Percentiles rank a stretch among this genome's conserved stretches.
Conservation (phyloP, 2,797 vertebrate species). For the Poecilia gillii region DNA sequence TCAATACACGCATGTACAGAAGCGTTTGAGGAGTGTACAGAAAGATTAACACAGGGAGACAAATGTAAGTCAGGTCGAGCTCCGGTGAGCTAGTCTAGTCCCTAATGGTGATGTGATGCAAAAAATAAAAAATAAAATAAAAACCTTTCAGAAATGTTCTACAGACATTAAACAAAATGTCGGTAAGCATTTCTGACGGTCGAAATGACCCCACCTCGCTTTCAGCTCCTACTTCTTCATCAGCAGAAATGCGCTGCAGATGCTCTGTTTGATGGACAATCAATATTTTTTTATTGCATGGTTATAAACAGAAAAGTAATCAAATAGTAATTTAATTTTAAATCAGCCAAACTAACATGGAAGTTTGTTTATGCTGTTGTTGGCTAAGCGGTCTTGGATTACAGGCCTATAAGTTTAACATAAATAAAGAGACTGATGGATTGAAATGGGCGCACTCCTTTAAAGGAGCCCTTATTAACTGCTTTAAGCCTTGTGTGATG, state of each 20-base stretch:
- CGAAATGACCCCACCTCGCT: background rate
- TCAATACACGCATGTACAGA: background rate
- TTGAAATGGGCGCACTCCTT: background rate
- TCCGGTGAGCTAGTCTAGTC: background rate
- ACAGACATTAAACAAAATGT: background rate
- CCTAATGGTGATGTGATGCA: background rate
- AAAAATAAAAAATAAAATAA: background rate
- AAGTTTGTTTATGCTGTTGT: background rate
- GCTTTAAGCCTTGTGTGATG: background rate
- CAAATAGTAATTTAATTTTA: background rate
- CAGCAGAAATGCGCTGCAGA: background rate
- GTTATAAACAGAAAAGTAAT: background rate
- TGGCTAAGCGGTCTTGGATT: background rate
- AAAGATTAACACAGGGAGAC: background rate
- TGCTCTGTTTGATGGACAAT: background rate
- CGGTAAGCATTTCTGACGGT: background rate
- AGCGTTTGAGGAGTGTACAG: background rate
- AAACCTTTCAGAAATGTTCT: background rate
- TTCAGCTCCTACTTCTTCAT: background rate
- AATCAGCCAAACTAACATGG: background rate
- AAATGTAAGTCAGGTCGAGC: background rate
- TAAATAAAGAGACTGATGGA: background rate
- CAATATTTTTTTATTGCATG: background rate
- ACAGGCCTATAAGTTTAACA: background rate
- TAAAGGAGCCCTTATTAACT: background rate